Conservation (phyloP, 2,888 invertebrate species). For the Drosophila quinaria region DNA sequence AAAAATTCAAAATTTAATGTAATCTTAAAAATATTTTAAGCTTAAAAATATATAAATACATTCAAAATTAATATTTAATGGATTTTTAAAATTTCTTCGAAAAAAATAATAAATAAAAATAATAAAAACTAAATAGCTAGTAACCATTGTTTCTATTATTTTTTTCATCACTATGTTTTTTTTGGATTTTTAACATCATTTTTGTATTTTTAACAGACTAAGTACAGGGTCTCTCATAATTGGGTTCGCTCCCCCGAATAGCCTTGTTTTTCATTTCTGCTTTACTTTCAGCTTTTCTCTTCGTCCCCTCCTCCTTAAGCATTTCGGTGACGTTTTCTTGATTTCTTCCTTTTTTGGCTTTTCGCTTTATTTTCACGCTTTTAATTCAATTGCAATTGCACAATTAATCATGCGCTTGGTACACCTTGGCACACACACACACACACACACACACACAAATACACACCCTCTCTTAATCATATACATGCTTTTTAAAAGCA, state of each 20-base stretch:
- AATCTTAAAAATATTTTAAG: no score
- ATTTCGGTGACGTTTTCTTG: conserved; percentile 18
- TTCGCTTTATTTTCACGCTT: conserved; percentile 62
- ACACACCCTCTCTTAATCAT: conserved; percentile 11
- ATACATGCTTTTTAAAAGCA: conserved; percentile 1
- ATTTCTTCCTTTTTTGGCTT: conserved; percentile 23
- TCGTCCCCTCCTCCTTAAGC: conserved; percentile 17
- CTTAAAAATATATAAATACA: no score
- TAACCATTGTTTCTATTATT: no score
- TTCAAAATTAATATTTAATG: no score
- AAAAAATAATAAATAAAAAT: no score
- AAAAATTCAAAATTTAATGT: no score
- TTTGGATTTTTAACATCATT: not conserved
- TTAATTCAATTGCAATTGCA: conserved; percentile 77
- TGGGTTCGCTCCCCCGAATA: not conserved
- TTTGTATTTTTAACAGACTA: not conserved
- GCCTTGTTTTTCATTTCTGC: conserved; percentile 4
- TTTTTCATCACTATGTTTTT: no score
- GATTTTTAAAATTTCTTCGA: no score
- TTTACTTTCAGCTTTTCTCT: conserved; percentile 33
- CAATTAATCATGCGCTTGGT: conserved; percentile 80
- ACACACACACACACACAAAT: conserved; percentile 14
- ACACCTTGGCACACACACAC: conserved; percentile 65
- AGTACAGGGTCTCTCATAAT: not conserved
- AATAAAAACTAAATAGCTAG: no score